Conservation (phyloP, 2,113 vertebrate species). For the Microcebus tavaratra region DNA sequence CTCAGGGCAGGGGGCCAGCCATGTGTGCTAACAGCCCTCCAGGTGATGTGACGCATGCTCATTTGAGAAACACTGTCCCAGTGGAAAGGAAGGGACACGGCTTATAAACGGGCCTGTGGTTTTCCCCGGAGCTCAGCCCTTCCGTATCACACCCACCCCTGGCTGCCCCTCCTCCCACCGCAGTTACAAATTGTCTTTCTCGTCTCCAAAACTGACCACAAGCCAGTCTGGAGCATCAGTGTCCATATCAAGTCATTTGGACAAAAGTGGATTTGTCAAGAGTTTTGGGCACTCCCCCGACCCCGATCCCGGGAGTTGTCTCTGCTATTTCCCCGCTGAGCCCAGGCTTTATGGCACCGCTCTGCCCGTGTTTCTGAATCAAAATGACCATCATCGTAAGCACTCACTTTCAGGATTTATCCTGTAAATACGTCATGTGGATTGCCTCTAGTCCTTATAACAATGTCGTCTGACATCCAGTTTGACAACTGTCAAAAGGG, state of each 20-base stretch:
- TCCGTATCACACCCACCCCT: rapidly evolving
- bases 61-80: not conserved
- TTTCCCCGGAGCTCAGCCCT: not conserved
- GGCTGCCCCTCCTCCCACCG: not conserved
- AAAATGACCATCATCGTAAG: not conserved
- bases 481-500: not conserved
- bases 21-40: not conserved
- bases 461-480: not conserved
- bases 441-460: not conserved
- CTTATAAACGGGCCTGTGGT: rapidly evolving
- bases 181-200: not conserved
- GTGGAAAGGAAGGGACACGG: not conserved
- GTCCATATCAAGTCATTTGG: not conserved
- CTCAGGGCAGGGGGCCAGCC: too few species aligned
- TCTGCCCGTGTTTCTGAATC: not conserved
- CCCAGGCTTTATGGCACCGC: not conserved
- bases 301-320: not conserved
- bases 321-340: not conserved
- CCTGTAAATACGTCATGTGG: not conserved
- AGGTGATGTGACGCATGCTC: not conserved
- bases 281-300: too few species aligned
- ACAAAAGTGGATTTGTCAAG: not conserved
- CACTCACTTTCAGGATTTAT: not conserved
- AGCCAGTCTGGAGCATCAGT: not conserved
- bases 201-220: not conserved